These are phyloP conservation scores for Noctua janthe DNA, from an alignment of 2,888 invertebrate genomes.

Conservation along the genomic window DNA sequence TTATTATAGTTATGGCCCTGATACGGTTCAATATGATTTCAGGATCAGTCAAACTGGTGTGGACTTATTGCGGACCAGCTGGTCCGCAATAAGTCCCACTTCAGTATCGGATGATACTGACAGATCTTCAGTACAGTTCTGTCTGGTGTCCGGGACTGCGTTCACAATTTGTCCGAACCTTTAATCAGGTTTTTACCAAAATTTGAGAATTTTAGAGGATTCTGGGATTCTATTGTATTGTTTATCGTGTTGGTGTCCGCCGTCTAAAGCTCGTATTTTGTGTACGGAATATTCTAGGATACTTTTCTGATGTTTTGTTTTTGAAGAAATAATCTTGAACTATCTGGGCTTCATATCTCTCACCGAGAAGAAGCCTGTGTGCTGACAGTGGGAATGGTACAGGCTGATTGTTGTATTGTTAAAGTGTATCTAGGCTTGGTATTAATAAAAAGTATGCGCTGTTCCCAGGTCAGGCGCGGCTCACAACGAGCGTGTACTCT, in stretches of 20 bases:
- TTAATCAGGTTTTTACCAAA: not conserved
- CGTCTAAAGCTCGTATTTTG: not conserved
- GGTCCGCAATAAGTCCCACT: too few relatives aligned
- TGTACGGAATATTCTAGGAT: not conserved
- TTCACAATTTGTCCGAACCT: not conserved
- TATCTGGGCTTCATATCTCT: not conserved
- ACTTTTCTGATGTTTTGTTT: too few relatives aligned
- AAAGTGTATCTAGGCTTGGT: not conserved
- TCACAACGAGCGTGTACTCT: slow-evolving; percentile 82
- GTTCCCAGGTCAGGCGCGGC: slow-evolving; percentile 80
- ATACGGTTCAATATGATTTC: too few relatives aligned
- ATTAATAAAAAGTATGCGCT: not conserved
- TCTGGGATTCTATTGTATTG: not conserved
- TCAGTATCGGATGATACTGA: too few relatives aligned
- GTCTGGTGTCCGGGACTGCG: not conserved
- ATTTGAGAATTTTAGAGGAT: not conserved
- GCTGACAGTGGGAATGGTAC: not conserved
- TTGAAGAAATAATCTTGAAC: not conserved
- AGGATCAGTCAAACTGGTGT: too few relatives aligned
- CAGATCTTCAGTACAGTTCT: too few relatives aligned
- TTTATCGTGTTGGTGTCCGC: not conserved
- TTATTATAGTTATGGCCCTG: too few relatives aligned
- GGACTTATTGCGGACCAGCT: too few relatives aligned
- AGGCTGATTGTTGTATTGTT: not conserved
- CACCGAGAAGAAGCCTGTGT: not conserved